Conservation (phyloP, 2,888 invertebrate species). For the Xylota segnis region DNA sequence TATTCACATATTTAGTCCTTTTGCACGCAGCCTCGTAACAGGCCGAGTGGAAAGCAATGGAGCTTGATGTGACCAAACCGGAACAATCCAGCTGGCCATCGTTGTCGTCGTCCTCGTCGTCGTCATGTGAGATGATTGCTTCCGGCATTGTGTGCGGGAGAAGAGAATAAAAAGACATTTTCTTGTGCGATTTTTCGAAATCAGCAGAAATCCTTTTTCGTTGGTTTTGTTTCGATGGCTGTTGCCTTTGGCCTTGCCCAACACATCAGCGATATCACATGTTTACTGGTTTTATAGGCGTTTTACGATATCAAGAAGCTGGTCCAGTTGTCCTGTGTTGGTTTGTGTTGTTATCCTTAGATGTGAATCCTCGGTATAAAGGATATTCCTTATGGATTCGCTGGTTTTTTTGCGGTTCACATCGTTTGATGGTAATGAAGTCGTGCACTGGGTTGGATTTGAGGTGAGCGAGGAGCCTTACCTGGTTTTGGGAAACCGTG, state of each 20-base stretch:
- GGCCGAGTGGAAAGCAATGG: conserved; percentile 38
- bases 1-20: conserved; percentile 32
- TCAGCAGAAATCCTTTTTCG: conserved; percentile 62
- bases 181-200: conserved; percentile 29
- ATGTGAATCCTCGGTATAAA: conserved; percentile 27
- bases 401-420: conserved; percentile 1
- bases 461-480: no score
- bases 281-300: conserved; percentile 40
- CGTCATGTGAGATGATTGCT: conserved; percentile 70
- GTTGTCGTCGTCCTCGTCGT: conserved; percentile 4
- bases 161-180: conserved; percentile 40
- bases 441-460: not conserved
- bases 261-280: conserved; percentile 57
- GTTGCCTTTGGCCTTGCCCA: conserved; percentile 35
- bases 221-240: not conserved
- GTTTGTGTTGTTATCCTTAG: conserved; percentile 32
- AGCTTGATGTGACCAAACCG: conserved; percentile 40
- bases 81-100: conserved; percentile 59
- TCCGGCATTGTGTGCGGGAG: conserved; percentile 49
- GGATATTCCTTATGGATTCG: conserved; percentile 44
- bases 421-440: conserved; percentile 13
- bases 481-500: no score
- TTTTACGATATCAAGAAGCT: conserved; percentile 34
- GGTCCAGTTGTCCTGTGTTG: conserved; percentile 10
- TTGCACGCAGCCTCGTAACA: conserved; percentile 19